These are phyloP conservation scores for Polypterus senegalus DNA, from an alignment of 2,113 vertebrate species.

Conservation along the genomic window DNA sequence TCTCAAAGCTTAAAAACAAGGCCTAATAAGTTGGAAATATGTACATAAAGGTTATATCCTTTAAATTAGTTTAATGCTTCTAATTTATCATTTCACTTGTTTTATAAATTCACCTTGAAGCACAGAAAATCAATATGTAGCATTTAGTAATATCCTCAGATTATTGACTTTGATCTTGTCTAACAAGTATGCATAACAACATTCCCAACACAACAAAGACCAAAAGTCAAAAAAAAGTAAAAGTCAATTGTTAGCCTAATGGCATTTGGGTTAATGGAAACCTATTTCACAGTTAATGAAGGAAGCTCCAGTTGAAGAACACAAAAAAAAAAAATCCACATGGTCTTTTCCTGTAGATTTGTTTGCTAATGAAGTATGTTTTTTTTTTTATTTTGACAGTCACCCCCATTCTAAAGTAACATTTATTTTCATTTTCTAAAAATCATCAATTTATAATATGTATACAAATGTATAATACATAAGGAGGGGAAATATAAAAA, in stretches of 20 bases:
- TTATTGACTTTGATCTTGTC: slow-evolving; percentile 35
- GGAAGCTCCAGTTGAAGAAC: not conserved
- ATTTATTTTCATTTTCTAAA: too few relatives aligned
- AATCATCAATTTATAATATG: too few relatives aligned
- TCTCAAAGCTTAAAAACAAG: not conserved
- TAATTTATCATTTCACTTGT: slow-evolving; percentile 18
- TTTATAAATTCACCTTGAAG: slow-evolving; percentile 7
- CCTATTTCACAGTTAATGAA: slow-evolving; percentile 14
- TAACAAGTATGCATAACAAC: slow-evolving; percentile 29
- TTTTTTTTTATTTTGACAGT: not conserved
- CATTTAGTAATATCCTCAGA: slow-evolving; percentile 36
- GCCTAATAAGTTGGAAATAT: not conserved
- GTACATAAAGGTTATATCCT: not conserved
- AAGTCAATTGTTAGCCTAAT: slow-evolving; percentile 20
- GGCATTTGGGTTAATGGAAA: slow-evolving; percentile 21
- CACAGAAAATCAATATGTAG: slow-evolving; percentile 29
- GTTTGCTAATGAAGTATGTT: slow-evolving; percentile 2
- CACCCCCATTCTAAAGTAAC: too few relatives aligned
- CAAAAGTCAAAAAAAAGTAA: slow-evolving; percentile 22
- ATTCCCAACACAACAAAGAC: slow-evolving; percentile 19
- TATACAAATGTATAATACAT: too few relatives aligned
- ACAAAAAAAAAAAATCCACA: slow-evolving; percentile 1
- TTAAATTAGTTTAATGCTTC: slow-evolving; percentile 17
- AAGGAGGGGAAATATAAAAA: too few relatives aligned
- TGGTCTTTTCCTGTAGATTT: not conserved